A percentile compares a stretch with the other conserved stretches of the same genome.
Evolutionary conservation across 2,113 vertebrate species (phyloP).

Genomic region (Pygoscelis antarcticus): DNA sequence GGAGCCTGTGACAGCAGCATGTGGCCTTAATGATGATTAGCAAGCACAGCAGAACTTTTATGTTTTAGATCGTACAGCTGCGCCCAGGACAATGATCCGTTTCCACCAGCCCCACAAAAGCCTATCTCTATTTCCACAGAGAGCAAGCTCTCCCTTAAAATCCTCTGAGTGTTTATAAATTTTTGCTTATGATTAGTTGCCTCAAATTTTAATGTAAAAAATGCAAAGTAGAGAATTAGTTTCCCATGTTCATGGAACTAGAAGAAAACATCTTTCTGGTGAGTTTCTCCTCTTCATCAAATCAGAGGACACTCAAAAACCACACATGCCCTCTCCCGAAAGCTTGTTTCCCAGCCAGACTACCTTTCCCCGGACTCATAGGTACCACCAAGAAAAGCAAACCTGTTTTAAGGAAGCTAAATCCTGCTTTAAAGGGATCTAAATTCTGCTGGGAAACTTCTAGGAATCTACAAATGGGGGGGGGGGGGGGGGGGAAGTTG

Average conservation of each 20-base stretch:
- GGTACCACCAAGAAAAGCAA: not conserved
- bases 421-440: not conserved
- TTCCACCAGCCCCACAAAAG: conserved; percentile 5
- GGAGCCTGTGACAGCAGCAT: not conserved
- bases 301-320: not conserved
- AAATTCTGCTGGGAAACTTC: not conserved
- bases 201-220: not conserved
- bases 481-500: fast-evolving
- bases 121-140: not conserved
- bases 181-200: not conserved
- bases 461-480: not conserved
- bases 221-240: not conserved
- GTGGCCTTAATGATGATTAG: not conserved
- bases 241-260: not conserved
- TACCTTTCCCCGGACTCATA: not conserved
- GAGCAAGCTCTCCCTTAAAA: not conserved
- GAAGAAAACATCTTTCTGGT: not conserved
- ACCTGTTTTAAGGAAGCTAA: not conserved
- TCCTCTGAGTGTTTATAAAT: not conserved
- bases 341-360: not conserved
- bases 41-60: conserved; percentile 43
- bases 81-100: not conserved
- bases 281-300: not conserved
- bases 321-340: fast-evolving
- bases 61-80: not conserved